These are phyloP conservation scores for Lutraria rhynchaena DNA, from an alignment of 1,140 invertebrate genomes.

Conservation along the genomic window DNA sequence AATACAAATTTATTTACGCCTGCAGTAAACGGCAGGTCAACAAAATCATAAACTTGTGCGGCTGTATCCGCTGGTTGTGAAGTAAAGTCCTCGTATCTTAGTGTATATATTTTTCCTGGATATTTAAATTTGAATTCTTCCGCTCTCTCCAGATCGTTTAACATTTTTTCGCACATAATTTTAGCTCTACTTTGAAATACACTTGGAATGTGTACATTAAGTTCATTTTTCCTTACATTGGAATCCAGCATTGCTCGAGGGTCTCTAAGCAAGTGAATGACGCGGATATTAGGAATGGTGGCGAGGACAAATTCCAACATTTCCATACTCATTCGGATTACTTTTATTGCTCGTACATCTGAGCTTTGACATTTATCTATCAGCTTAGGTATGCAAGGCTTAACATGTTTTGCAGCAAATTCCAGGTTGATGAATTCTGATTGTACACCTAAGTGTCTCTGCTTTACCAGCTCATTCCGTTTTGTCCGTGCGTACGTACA, in stretches of 20 bases:
- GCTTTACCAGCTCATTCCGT: not conserved
- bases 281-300: not conserved
- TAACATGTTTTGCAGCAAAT: no score
- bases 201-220: not conserved
- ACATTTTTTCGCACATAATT: slow-evolving; percentile 7
- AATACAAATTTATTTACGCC: not conserved
- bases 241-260: slow-evolving; percentile 33
- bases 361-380: not conserved
- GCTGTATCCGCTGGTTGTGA: not conserved
- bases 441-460: not conserved
- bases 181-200: not conserved
- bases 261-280: slow-evolving; percentile 28
- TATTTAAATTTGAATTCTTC: not conserved
- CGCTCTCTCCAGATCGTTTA: not conserved
- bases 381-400: not conserved
- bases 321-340: not conserved
- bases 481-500: not conserved
- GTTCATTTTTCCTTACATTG: slow-evolving; percentile 3
- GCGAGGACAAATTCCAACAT: not conserved
- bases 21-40: not conserved
- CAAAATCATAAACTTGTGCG: not conserved
- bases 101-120: not conserved
- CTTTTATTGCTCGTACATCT: not conserved
- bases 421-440: no score
- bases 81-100: slow-evolving; percentile 8